Base-by-base conservation (phyloP, 2,797 vertebrate genomes). In the Halcyon badia region DNA sequence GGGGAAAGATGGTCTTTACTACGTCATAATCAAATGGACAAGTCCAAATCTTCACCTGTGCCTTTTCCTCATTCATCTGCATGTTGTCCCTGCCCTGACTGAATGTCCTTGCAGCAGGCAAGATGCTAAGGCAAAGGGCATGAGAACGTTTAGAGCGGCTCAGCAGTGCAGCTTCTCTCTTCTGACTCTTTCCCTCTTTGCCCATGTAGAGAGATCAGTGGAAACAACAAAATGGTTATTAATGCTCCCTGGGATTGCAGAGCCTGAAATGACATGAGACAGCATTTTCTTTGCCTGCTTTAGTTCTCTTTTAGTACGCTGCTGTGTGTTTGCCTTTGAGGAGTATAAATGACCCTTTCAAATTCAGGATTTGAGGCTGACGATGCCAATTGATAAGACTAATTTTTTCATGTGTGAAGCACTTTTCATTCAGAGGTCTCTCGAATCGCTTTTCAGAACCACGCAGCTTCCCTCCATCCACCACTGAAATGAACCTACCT, bases 401-500 rank as follows among this genome's bases (percentile, higher is more conserved):
- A 80, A 61, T 83, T 88, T 94, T 97, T 96, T 90, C 69, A 82
- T 10, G 20, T 83, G 62, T 78, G 79, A 70, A 91, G 72, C 62
- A 70, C 20, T 89, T 95, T 84, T 83, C 33, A 89, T 91, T 87
- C 64, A 89, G 65, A 51, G 48, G 31, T 3, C 54, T 64, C 70
- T 73, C 49, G 62, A 76, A 76, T 4, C 60, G 60, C 44, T 84
- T 94, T 96, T 60, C 3, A 4, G 73, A 94, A 49, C 25, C 0
- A 0, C 54, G 41, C 10, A 54, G 69, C 35, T 83, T 81, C 69
- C 39, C 30, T 91, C 80, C 61, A 65, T 71, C 76, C 42, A 72
- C 52, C 11, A 83, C 42, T 7, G 9, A 86, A 92, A 86, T 30
- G 25, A 95, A 76, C 16, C 69, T 72, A 33, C 24, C 85, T 82